These are phyloP conservation scores for Xenotilapia caudafasciata DNA, from an alignment of 2,113 vertebrate genomes.

Conservation along the genomic window DNA sequence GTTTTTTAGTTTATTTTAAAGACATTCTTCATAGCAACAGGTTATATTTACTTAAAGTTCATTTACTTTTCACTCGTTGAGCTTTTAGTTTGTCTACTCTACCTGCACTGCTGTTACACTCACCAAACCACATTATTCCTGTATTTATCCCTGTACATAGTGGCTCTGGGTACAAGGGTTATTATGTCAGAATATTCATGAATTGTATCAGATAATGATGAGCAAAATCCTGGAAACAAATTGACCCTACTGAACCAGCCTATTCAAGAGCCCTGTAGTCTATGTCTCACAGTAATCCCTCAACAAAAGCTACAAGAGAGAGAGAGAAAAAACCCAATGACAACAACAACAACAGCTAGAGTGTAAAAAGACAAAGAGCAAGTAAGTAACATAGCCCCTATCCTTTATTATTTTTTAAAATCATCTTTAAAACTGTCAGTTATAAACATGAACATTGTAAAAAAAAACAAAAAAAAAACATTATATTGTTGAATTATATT, in stretches of 20 bases:
- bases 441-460: neutral
- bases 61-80: neutral
- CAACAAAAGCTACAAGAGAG: neutral
- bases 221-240: neutral
- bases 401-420: neutral
- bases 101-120: neutral
- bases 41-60: neutral
- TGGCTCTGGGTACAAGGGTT: neutral
- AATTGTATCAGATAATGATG: neutral
- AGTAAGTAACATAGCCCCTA: neutral
- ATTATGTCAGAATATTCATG: neutral
- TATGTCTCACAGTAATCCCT: constrained; percentile 3
- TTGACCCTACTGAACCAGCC: neutral
- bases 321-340: neutral
- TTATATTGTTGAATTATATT: neutral
- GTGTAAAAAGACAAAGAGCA: neutral
- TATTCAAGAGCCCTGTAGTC: neutral
- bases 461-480: too few species aligned
- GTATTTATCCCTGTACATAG: neutral
- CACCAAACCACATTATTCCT: neutral
- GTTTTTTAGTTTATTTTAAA: neutral
- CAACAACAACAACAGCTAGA: neutral
- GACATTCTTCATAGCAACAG: neutral
- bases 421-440: neutral
- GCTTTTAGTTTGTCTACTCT: neutral